Conservation (phyloP, 2,797 vertebrate species). For the Champsocephalus esox region DNA sequence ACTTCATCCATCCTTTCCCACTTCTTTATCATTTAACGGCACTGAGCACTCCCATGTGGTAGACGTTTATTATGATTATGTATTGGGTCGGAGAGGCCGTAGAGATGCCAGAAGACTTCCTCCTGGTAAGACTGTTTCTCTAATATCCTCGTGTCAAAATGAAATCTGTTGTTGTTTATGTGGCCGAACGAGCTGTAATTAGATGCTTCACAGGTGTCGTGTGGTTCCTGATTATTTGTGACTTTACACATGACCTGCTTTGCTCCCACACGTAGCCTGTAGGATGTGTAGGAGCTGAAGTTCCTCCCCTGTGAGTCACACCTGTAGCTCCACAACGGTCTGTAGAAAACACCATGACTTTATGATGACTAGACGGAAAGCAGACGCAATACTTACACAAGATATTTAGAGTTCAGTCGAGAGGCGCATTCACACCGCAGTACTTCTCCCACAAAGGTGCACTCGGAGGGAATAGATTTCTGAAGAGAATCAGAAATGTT, state of each 20-base stretch:
- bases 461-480: not conserved
- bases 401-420: not conserved
- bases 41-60: not conserved
- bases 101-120: conserved; percentile 56
- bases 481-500: no score
- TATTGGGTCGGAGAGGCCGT: conserved; percentile 58
- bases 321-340: conserved; percentile 80
- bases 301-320: conserved; percentile 92
- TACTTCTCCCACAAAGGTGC: no score
- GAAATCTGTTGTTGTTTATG: conserved; percentile 48
- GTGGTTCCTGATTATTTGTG: conserved; percentile 83
- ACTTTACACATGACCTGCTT: conserved; percentile 92
- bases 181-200: conserved; percentile 54
- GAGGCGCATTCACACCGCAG: no score
- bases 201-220: conserved; percentile 80
- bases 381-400: not conserved
- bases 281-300: conserved; percentile 92
- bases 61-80: conserved; percentile 10
- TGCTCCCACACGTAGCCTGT: conserved; percentile 91
- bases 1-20: not conserved
- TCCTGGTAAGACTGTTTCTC: conserved; percentile 79
- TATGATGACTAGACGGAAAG: conserved; percentile 7
- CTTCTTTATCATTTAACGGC: conserved; percentile 19
- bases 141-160: conserved; percentile 75
- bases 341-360: conserved; percentile 42